These are phyloP conservation scores for Emys orbicularis DNA, from an alignment of 2,797 vertebrate species.

Conservation along the genomic window DNA sequence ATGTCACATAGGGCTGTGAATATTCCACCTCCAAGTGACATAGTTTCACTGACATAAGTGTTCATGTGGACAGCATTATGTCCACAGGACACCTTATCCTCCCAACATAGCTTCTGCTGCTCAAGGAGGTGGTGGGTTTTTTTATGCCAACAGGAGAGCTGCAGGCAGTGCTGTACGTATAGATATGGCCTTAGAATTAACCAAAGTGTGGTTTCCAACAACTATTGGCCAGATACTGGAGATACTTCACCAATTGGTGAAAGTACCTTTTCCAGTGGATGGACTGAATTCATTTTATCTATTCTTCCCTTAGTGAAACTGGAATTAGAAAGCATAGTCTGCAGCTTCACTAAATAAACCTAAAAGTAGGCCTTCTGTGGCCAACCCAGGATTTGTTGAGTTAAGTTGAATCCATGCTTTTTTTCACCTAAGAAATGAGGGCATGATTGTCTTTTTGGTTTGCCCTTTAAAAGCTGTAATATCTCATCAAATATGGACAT, in stretches of 20 bases:
- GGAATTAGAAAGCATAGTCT: not conserved
- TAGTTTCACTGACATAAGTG: too few species aligned
- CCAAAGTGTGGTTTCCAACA: not conserved
- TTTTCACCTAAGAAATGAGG: slow-evolving; percentile 30
- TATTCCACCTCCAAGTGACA: too few species aligned
- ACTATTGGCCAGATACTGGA: not conserved
- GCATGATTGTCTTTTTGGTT: not conserved
- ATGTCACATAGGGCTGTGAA: too few species aligned
- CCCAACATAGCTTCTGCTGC: too few species aligned
- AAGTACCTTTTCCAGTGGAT: not conserved
- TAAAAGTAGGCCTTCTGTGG: not conserved
- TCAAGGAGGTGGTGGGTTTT: too few species aligned
- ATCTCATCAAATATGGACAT: slow-evolving; percentile 1
- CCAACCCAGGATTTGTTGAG: slow-evolving; percentile 35
- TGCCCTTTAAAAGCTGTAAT: not conserved
- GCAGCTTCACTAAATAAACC: slow-evolving; percentile 12
- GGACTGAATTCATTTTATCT: not conserved
- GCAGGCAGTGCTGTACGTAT: too few species aligned
- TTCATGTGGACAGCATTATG: too few species aligned
- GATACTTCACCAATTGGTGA: not conserved
- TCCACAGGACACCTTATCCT: too few species aligned
- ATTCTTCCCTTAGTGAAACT: not conserved
- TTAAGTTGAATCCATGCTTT: slow-evolving; percentile 22
- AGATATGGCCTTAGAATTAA: not conserved
- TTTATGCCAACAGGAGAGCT: too few species aligned